Percentiles rank a stretch among this genome's conserved stretches.
Conservation (phyloP, 2,113 vertebrate genomes). For the Perca schrenkii region DNA sequence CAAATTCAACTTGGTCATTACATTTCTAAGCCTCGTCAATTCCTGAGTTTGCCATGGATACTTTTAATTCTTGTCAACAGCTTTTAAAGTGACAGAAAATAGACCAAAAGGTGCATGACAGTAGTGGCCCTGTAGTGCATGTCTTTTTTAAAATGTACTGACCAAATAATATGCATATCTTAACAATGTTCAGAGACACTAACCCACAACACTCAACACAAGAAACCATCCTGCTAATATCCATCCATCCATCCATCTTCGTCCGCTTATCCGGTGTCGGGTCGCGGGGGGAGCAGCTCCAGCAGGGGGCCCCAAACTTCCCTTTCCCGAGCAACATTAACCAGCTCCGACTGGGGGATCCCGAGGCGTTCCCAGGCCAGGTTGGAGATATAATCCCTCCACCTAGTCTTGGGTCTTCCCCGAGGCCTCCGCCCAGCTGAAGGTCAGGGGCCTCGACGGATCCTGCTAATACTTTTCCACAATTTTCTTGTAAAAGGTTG, state of each 20-base stretch:
- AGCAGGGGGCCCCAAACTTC: too few relatives aligned
- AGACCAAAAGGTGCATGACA: too few relatives aligned
- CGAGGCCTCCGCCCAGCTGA: too few relatives aligned
- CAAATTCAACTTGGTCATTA: neutral
- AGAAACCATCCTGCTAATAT: neutral
- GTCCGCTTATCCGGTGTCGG: too few relatives aligned
- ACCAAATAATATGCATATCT: neutral
- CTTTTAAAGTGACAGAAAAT: neutral
- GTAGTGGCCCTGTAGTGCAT: neutral
- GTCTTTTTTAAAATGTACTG: neutral
- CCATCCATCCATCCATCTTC: too few relatives aligned
- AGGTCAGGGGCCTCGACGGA: too few relatives aligned
- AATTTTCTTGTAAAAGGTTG: slow-evolving; percentile 19
- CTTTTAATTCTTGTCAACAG: neutral
- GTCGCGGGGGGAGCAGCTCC: too few relatives aligned
- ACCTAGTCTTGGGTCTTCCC: too few relatives aligned
- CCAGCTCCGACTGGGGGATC: too few relatives aligned
- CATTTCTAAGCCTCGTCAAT: slow-evolving; percentile 2
- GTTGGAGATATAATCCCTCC: too few relatives aligned
- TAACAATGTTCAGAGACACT: neutral
- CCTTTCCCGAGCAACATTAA: too few relatives aligned
- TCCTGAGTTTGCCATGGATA: neutral
- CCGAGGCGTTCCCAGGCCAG: too few relatives aligned
- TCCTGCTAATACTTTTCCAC: neutral
- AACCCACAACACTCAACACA: neutral